Base-by-base conservation (phyloP, 53 echinoderm and acorn worm genomes). In the Apostichopus leukothele region DNA sequence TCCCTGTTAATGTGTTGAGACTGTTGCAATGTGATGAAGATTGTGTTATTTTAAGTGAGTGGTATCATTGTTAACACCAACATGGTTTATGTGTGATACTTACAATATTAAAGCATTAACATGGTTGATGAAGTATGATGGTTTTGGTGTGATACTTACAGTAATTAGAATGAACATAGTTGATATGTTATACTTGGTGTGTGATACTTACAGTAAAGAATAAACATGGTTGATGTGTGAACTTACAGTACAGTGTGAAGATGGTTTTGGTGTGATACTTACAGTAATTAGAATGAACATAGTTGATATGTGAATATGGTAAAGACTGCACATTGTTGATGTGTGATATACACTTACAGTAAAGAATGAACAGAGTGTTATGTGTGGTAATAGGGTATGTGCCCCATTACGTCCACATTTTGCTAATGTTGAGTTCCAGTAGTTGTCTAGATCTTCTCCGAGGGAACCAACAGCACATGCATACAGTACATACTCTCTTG, bases 351-450 rank as follows among this genome's bases (percentile, higher is more conserved):
- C 3, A 93, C 96, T 99, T 86, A 96, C 99, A 9, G 91, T 68
- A 73, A 94, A 96, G 79, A 99, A 99, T 10, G 96, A 96, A 74
- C 99, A 99, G 11, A 99, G 86, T 1, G 99, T 99, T 76, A 99
- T 96, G 77, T 99, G 99, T 7, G 99, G 99, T 26, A 99, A 88
- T 0, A 99, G 87, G 57, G 92, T 94, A 67, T 99, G 99, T 4
- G 99, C 99, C 4, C 99, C 95, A 73, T 99, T 99, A 19, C 96
- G 90, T 18, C 99, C 99, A 50, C 96, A 94, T 68, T 93, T 89
- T 66, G 92, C 93, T 51, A 99, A 90, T 0, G 99, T 96, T 76
- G 93, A 89, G 26, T 96, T 96, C 99, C 99, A 99, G 90, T 94
- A 99, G 13, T 94, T 93, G 73, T 99, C 94, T 71, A 99, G 84